Evolutionary conservation across 2,113 vertebrate genomes (phyloP).

Genomic region (Orientallactaga bullata): DNA sequence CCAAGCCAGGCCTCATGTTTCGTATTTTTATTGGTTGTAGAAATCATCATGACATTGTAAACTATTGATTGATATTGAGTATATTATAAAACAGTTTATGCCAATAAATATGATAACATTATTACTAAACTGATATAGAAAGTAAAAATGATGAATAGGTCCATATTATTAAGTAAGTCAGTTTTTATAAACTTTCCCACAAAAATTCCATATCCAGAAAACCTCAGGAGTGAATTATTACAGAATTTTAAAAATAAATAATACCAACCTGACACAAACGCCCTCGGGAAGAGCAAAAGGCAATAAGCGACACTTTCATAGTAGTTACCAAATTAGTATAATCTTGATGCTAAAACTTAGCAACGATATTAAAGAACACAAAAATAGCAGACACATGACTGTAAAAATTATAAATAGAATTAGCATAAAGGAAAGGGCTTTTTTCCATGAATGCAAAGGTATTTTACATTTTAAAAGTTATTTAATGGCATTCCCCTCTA

Average conservation of each 20-base stretch:
- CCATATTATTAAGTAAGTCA: constrained; percentile 1
- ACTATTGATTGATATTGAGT: constrained; percentile 4
- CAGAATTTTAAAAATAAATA: constrained; percentile 49
- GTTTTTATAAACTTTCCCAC: constrained; percentile 20
- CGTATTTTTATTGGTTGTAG: neutral
- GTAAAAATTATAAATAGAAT: neutral
- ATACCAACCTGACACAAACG: neutral
- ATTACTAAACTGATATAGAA: constrained; percentile 10
- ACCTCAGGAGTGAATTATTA: constrained; percentile 36
- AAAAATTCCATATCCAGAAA: constrained; percentile 24
- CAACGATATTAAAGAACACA: neutral
- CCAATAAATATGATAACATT: constrained; percentile 34
- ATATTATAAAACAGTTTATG: constrained; percentile 48
- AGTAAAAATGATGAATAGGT: constrained; percentile 26
- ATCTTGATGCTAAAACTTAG: neutral
- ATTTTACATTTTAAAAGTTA: constrained; percentile 24
- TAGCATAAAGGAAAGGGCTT: too few relatives aligned
- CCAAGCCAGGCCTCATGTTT: too few relatives aligned
- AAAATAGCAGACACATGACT: neutral
- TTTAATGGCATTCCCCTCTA: too few relatives aligned
- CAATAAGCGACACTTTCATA: neutral
- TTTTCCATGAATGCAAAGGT: neutral
- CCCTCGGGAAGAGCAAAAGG: neutral
- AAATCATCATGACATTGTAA: constrained; percentile 34
- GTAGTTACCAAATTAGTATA: neutral